A percentile compares a stretch with the other conserved stretches of the same genome.
Evolutionary conservation across 2,797 vertebrate genomes (phyloP).

Genomic region (Sebastes taczanowskii): DNA sequence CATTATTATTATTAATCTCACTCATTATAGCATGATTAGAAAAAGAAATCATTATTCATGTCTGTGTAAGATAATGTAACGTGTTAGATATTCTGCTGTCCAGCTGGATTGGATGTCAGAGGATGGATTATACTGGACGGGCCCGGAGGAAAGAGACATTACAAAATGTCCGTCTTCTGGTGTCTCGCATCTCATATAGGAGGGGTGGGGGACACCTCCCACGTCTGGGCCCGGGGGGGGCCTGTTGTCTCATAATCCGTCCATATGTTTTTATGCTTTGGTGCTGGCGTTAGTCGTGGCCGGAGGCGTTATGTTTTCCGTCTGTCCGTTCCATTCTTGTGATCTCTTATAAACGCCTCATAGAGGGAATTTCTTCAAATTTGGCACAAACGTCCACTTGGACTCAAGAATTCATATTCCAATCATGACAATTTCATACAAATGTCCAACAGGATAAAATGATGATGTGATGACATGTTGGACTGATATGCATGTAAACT

Average conservation of each 20-base stretch:
- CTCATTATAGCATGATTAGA: not conserved
- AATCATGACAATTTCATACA: not conserved
- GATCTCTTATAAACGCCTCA: not conserved
- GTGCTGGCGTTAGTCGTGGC: no score
- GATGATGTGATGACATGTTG: not conserved
- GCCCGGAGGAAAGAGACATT: not conserved
- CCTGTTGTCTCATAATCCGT: not conserved
- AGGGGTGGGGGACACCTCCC: no score
- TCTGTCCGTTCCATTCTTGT: not conserved
- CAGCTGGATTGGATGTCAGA: not conserved
- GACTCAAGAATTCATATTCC: not conserved
- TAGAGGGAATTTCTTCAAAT: not conserved
- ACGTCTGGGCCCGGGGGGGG: no score
- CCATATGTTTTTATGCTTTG: not conserved
- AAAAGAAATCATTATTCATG: not conserved
- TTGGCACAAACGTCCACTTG: not conserved
- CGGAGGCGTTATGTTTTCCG: not conserved
- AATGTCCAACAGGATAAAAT: not conserved
- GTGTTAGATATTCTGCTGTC: not conserved
- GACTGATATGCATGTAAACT: not conserved
- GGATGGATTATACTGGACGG: not conserved
- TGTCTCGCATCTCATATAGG: not conserved
- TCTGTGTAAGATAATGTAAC: not conserved
- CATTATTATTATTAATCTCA: not conserved
- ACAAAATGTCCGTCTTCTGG: not conserved